Conservation (phyloP, 2,797 vertebrate genomes). For the Sciurus vulgaris region DNA sequence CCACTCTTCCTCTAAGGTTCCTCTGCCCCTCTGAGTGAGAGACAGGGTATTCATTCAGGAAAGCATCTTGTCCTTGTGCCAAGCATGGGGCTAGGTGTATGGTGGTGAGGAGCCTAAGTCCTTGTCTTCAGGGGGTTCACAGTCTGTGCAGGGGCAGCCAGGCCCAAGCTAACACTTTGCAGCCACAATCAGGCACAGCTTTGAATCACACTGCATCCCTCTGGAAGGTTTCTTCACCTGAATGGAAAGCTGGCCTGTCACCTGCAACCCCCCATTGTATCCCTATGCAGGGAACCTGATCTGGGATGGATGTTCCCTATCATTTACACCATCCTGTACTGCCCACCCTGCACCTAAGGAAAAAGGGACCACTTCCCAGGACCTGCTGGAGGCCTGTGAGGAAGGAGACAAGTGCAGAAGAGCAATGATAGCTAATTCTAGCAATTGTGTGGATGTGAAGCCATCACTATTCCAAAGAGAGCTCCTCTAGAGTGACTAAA, state of each 20-base stretch:
- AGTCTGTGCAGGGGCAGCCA: not conserved
- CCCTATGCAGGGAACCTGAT: not conserved
- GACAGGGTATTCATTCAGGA: not conserved
- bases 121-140: not conserved
- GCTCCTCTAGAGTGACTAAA: not conserved
- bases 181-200: not conserved
- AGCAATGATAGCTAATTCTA: not conserved
- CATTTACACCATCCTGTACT: not conserved
- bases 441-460: not conserved
- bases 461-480: not conserved
- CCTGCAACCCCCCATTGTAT: not conserved
- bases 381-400: not conserved
- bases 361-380: not conserved
- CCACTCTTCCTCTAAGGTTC: not conserved
- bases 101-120: not conserved
- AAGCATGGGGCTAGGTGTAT: not conserved
- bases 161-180: not conserved
- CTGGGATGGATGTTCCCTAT: not conserved
- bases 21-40: not conserved
- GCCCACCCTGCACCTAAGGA: not conserved
- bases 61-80: not conserved
- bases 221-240: not conserved
- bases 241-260: not conserved
- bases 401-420: not conserved
- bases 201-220: not conserved